phyloP scores from a whole-genome alignment of 2,888 invertebrate genomes.

The Ischnus inquisitorius region DNA sequence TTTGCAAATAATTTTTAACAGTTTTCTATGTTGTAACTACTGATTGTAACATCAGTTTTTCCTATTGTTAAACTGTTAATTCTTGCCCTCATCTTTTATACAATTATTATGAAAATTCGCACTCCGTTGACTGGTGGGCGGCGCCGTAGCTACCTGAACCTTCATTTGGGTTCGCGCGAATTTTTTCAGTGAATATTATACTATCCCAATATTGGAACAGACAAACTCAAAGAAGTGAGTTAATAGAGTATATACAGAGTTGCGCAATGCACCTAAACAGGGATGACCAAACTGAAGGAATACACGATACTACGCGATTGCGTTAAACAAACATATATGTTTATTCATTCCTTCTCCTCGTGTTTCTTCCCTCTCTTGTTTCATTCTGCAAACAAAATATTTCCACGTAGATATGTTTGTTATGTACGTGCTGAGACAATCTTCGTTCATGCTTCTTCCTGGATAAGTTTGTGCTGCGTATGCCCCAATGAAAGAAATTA shows the following conservation, averaged over 20 bases:
- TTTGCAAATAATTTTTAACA: not conserved
- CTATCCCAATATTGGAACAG: conserved; percentile 44
- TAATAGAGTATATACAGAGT: not conserved
- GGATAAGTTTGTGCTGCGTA: too few species aligned
- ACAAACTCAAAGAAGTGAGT: not conserved
- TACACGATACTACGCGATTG: conserved; percentile 22
- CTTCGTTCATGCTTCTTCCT: too few species aligned
- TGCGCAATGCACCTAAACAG: conserved; percentile 43
- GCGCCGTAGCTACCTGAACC: conserved; percentile 11
- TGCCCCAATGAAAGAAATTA: too few species aligned
- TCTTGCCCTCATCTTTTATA: too few species aligned
- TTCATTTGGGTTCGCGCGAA: conserved; percentile 49
- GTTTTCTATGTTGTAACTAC: too few species aligned
- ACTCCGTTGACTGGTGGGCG: not conserved
- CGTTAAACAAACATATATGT: not conserved
- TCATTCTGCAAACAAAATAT: not conserved
- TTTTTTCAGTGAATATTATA: conserved; percentile 35
- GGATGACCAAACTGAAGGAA: conserved; percentile 8
- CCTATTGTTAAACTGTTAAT: too few species aligned
- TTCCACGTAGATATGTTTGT: not conserved
- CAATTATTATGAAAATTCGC: not conserved
- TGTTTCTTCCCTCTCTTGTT: not conserved
- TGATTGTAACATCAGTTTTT: too few species aligned
- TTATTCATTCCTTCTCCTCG: not conserved
- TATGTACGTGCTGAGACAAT: not conserved